Base-by-base conservation (phyloP, 2,797 vertebrate genomes). In the Sebastes ruberrimus region DNA sequence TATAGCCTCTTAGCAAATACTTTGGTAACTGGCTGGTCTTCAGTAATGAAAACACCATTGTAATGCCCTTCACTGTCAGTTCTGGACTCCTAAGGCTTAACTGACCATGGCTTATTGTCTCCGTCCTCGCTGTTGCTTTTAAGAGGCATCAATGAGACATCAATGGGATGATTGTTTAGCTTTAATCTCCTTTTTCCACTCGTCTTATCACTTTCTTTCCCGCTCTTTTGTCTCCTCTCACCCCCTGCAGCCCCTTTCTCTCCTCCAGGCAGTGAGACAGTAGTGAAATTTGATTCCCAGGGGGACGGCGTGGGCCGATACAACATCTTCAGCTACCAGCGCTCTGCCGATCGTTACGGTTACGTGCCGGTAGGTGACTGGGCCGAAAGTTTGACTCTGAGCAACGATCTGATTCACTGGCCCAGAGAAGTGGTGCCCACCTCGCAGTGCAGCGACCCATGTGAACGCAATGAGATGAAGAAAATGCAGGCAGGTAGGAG, bases 311-410 rank as follows among this genome's bases (percentile, higher is more conserved):
- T 99, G 86, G 99, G 98, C 67, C 94, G 96, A 81, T 99, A 99
- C 95, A 99, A 99, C 23, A 97, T 99, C 90, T 99, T 99, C 96
- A 99, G 98, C 93, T 99, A 99, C 94, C 98, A 99, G 93, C 93
- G 79, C 30, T 87, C 88, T 10, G 90, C 87, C 1, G 94, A 96
- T 75, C 97, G 96, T 86, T 98, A 97, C 38, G 92, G 95, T 74
- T 99, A 99, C 10, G 82, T 97, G 90, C 97, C 97, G 53, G 97
- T 99, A 10, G 98, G 99, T 14, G 98, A 99, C 35, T 99, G 99
- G 98, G 97, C 97, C 10, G 98, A 99, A 94, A 97, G 89, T 55
- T 92, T 99, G 83, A 97, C 96, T 0, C 95, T 99, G 68, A 97
- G 96, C 25, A 94, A 92, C 1, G 96, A 97, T 66, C 92, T 97